Conservation (phyloP, 2,888 invertebrate genomes). For the Volucella inanis region DNA sequence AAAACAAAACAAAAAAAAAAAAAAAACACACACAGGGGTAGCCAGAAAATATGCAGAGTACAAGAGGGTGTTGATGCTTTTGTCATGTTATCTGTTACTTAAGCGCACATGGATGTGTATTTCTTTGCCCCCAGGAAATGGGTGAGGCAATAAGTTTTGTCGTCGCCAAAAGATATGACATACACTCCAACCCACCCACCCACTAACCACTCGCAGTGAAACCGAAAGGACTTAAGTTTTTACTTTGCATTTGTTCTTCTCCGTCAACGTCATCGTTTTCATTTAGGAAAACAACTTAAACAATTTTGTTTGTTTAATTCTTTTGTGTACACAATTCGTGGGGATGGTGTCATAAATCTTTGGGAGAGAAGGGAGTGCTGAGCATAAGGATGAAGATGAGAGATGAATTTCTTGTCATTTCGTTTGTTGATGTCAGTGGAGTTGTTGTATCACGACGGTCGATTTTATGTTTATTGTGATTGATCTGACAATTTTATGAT, state of each 20-base stretch:
- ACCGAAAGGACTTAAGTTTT: slow-evolving; percentile 27
- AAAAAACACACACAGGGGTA: neutral
- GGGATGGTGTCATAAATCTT: slow-evolving; percentile 1
- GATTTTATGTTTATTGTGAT: slow-evolving; percentile 59
- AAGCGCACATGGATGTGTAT: slow-evolving; percentile 45
- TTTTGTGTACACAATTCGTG: slow-evolving; percentile 41
- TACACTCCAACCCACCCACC: neutral
- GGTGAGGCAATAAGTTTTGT: slow-evolving; percentile 69
- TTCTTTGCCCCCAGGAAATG: slow-evolving; percentile 44
- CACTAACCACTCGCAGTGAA: neutral
- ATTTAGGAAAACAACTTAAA: slow-evolving; percentile 40
- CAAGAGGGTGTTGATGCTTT: slow-evolving; percentile 64
- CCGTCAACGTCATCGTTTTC: neutral
- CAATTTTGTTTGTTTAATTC: slow-evolving; percentile 62
- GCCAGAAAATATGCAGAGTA: slow-evolving; percentile 37
- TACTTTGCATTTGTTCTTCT: neutral
- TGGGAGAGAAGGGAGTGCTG: slow-evolving; percentile 9
- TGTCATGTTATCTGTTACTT: slow-evolving; percentile 70
- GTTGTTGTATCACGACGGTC: slow-evolving; percentile 27
- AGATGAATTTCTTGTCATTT: slow-evolving; percentile 33
- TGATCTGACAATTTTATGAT: slow-evolving; percentile 59
- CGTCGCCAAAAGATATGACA: slow-evolving; percentile 57
- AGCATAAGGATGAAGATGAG: neutral
- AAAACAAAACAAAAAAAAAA: slow-evolving; percentile 52
- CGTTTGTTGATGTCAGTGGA: slow-evolving; percentile 27